Conservation (phyloP, 2,888 invertebrate genomes). For the Blera fallax region DNA sequence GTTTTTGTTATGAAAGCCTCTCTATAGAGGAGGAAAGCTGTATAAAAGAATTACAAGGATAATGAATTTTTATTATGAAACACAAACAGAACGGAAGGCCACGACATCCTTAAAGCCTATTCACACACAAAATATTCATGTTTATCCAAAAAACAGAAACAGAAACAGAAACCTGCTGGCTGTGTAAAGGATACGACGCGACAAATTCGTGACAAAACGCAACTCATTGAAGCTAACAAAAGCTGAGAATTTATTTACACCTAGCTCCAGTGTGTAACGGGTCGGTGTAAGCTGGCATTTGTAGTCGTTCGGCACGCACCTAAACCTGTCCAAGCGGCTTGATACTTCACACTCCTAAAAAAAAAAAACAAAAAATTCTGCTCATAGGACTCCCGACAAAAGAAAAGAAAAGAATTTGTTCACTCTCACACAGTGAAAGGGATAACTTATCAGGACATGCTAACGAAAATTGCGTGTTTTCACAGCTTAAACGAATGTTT, state of each 20-base stretch:
- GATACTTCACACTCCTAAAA: slow-evolving; percentile 46
- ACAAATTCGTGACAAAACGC: slow-evolving; percentile 71
- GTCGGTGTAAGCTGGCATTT: slow-evolving; percentile 66
- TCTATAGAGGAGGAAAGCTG: background rate
- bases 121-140: slow-evolving; percentile 25
- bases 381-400: slow-evolving; percentile 10
- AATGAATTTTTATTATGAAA: slow-evolving; percentile 68
- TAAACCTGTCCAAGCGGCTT: slow-evolving; percentile 33
- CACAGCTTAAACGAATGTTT: slow-evolving; percentile 73
- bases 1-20: slow-evolving; percentile 40
- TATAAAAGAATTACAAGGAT: slow-evolving; percentile 65
- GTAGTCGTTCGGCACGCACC: slow-evolving; percentile 68
- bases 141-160: background rate
- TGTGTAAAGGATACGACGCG: slow-evolving; percentile 44
- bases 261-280: slow-evolving; percentile 42
- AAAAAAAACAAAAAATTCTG: slow-evolving; percentile 6
- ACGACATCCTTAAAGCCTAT: slow-evolving; percentile 40
- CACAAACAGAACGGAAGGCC: slow-evolving; percentile 39
- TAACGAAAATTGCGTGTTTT: slow-evolving; percentile 72
- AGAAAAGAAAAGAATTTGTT: slow-evolving; percentile 20
- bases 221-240: slow-evolving; percentile 71
- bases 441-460: slow-evolving; percentile 61
- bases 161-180: slow-evolving; percentile 7
- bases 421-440: slow-evolving; percentile 15
- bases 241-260: slow-evolving; percentile 71